Base-by-base conservation (phyloP, 1,140 invertebrate genomes). In the Drosophila varians region DNA sequence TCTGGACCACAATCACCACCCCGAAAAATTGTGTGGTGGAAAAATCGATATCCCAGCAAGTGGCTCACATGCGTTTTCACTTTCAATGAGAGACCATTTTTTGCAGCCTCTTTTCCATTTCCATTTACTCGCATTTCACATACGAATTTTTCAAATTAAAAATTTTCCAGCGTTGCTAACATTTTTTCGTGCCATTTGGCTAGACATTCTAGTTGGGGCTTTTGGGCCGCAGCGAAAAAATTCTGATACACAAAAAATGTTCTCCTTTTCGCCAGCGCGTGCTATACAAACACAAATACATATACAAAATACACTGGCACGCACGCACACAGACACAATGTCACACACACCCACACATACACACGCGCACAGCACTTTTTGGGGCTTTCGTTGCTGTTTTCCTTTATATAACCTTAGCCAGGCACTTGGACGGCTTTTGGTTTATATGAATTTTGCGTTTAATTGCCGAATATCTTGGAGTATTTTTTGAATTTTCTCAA, bases 161-260 rank as follows among this genome's bases (percentile, higher is more conserved):
- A 21, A 66, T 66, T 52, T 66, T 31, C 45, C 21, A 21, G 21
- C 38, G 6, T 52, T 25, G 26, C 47, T 66, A 7, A 26, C 38
- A 66, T 72, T 53, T 72, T 52, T 72, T 31, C 36, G n/a, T 42
- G 26, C 14, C 12, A 23, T 53, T 60, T 16, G 8, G 8, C 25
- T 60, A 12, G 6, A 9, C 11, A 12, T 19, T 51, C 28, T 51
- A 12, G n/a, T n/a, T n/a, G n/a, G n/a, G 12, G 34, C 31, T 51
- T n/a, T n/a, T 34, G 11, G 38, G 28, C 16, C 55, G 40, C 14
- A 48, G 28, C 47, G 18, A 69, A 74, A 42, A 77, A 77, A 72
- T 75, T 64, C 70, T 80, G 77, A 87, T 82, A 87, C 76, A 86
- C 62, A 77, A 87, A 87, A 86, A 87, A 55, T 72, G 70, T 83